These are phyloP conservation scores for Limnodromus scolopaceus DNA, from an alignment of 2,797 vertebrate species.

Conservation along the genomic window DNA sequence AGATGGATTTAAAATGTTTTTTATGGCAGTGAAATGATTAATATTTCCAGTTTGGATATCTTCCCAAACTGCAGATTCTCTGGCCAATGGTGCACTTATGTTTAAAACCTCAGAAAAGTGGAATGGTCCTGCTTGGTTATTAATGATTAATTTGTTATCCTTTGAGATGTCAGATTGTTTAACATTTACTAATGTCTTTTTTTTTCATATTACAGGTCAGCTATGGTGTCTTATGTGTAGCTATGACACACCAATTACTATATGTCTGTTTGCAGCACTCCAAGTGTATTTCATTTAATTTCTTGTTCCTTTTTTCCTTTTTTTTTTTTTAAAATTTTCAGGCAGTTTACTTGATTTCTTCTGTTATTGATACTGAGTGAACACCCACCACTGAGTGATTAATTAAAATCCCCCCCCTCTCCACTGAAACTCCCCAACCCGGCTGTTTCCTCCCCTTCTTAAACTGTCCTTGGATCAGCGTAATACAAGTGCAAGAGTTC, in stretches of 20 bases:
- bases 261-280: not conserved
- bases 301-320: not conserved
- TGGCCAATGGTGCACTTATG: not conserved
- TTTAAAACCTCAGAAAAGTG: not conserved
- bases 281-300: not conserved
- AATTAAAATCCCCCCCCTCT: not conserved
- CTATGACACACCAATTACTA: not conserved
- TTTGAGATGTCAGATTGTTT: not conserved
- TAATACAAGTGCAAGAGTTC: not conserved
- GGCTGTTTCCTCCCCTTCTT: not conserved
- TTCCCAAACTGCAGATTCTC: constrained; percentile 24
- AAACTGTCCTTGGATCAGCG: not conserved
- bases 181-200: not conserved
- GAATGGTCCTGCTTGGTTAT: not conserved
- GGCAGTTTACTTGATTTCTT: not conserved
- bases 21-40: constrained; percentile 51
- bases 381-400: not conserved
- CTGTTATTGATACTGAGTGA: not conserved
- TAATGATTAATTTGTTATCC: not conserved
- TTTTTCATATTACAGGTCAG: not conserved
- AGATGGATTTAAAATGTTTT: constrained; percentile 42
- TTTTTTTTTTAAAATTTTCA: not conserved
- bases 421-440: not conserved
- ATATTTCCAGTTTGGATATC: not conserved
- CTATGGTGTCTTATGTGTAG: not conserved